Conservation (phyloP, 2,797 vertebrate genomes). For the Lutjanus argentimaculatus region DNA sequence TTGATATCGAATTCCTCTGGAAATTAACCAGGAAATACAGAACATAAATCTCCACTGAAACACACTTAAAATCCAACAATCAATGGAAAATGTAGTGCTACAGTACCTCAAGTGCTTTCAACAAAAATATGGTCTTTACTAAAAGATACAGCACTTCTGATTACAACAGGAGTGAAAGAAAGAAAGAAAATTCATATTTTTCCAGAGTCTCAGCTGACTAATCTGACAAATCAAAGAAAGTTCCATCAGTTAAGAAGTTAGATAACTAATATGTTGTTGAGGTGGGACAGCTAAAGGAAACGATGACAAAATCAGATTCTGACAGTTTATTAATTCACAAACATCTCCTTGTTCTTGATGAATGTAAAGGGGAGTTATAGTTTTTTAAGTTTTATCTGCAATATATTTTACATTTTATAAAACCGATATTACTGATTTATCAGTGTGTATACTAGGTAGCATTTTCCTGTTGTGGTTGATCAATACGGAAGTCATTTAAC, state of each 20-base stretch:
- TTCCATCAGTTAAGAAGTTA: neutral
- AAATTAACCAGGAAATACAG: neutral
- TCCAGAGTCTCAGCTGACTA: neutral
- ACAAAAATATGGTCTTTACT: neutral
- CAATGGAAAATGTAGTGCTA: neutral
- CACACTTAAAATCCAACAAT: neutral
- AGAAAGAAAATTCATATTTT: neutral
- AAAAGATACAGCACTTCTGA: neutral
- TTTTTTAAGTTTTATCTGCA: no score
- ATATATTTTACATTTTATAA: no score
- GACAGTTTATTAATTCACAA: neutral
- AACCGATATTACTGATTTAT: no score
- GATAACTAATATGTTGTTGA: no score
- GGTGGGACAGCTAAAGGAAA: neutral
- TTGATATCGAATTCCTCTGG: neutral
- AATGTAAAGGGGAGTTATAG: neutral
- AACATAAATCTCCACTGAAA: neutral
- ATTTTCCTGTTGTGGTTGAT: no score
- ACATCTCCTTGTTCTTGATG: no score
- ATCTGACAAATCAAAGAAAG: neutral
- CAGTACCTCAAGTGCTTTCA: neutral
- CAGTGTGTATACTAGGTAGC: no score
- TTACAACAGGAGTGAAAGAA: neutral
- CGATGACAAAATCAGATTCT: neutral
- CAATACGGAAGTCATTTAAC: no score